A percentile compares a stretch with the other conserved stretches of the same genome.
These are phyloP conservation scores for Leiothrix lutea DNA, from an alignment of 2,113 vertebrate species.

Conservation along the genomic window DNA sequence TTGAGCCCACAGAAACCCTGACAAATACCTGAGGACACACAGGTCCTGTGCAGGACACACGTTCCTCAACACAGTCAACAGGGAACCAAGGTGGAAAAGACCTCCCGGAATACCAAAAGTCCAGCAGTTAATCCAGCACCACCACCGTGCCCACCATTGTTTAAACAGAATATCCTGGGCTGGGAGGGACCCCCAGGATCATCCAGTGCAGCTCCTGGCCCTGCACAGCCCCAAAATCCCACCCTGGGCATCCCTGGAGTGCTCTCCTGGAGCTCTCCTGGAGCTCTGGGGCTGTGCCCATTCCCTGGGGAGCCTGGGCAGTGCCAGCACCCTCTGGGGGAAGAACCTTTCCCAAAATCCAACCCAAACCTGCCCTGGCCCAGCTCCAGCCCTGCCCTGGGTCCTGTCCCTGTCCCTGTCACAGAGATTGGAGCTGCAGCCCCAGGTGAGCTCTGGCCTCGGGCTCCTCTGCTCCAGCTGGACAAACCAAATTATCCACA, in stretches of 20 bases:
- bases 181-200: not conserved
- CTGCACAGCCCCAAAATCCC: not conserved
- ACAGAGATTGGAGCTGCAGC: rapidly evolving
- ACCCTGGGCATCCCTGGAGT: not conserved
- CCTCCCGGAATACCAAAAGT: not conserved
- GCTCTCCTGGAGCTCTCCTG: rapidly evolving
- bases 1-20: not conserved
- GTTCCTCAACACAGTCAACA: not conserved
- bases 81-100: not conserved
- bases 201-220: rapidly evolving
- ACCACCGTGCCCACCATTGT: rapidly evolving
- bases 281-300: not conserved
- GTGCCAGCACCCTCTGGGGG: not conserved
- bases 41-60: not conserved
- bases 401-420: not conserved
- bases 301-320: not conserved
- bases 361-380: rapidly evolving
- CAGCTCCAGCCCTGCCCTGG: not conserved
- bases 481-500: not conserved
- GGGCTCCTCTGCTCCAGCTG: not conserved
- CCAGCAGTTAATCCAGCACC: not conserved
- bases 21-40: not conserved
- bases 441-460: not conserved
- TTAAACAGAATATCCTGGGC: not conserved
- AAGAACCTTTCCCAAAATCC: not conserved